phyloP scores from a whole-genome alignment of 2,113 vertebrate species.

The Urocitellus parryii region DNA sequence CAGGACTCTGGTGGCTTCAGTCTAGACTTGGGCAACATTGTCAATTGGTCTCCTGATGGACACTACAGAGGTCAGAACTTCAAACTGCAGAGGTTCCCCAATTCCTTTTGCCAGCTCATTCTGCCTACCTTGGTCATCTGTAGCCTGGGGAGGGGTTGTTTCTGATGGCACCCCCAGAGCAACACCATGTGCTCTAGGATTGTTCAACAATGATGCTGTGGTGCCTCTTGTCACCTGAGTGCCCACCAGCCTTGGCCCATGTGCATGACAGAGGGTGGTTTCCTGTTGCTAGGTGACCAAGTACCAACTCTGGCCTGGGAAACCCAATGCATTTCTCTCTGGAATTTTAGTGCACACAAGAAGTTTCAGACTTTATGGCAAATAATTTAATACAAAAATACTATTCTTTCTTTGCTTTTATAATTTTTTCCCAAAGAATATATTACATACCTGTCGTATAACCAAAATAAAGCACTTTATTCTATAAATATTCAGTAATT shows the following conservation, averaged over 20 bases:
- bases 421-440: not conserved
- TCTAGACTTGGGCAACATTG: not conserved
- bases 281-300: not conserved
- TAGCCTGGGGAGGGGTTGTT: not conserved
- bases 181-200: not conserved
- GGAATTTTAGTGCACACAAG: not conserved
- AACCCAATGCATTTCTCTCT: not conserved
- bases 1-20: not conserved
- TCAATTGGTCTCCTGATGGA: too few relatives aligned
- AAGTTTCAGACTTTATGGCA: not conserved
- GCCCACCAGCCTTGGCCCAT: not conserved
- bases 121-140: not conserved
- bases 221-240: not conserved
- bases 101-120: accelerated
- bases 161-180: not conserved
- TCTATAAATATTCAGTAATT: constrained; percentile 50
- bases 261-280: not conserved
- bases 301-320: not conserved
- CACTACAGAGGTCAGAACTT: not conserved
- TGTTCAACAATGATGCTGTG: not conserved
- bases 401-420: not conserved
- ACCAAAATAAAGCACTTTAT: constrained; percentile 23
- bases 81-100: not conserved
- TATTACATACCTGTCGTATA: not conserved
- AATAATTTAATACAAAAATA: not conserved